Evolutionary conservation across 2,113 vertebrate genomes (phyloP).

Genomic region (Peromyscus leucopus): DNA sequence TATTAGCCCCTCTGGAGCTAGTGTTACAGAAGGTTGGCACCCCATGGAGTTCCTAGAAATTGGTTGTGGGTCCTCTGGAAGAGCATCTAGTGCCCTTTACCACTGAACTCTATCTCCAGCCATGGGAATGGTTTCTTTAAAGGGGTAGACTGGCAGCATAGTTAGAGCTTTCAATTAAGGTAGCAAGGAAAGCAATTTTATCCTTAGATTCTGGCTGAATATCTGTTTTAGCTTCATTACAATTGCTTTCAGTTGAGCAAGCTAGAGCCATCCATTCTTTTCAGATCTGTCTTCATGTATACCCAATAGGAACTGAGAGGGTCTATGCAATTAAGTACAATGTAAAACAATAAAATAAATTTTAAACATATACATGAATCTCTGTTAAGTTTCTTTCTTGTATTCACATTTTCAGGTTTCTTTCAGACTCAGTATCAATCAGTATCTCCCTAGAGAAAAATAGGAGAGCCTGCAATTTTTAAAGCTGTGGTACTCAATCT

Average conservation of each 20-base stretch:
- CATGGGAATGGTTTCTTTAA: not conserved
- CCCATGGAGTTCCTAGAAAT: not conserved
- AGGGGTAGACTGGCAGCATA: not conserved
- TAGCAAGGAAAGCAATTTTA: not conserved
- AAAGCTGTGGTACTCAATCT: not conserved
- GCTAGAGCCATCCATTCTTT: not conserved
- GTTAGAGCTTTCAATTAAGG: not conserved
- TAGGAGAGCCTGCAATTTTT: not conserved
- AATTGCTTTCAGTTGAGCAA: not conserved
- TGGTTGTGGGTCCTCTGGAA: not conserved
- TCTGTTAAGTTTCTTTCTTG: not conserved
- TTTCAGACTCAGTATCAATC: not conserved
- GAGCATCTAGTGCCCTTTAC: not conserved
- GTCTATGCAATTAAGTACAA: constrained; percentile 36
- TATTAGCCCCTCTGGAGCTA: not conserved
- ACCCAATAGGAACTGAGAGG: not conserved
- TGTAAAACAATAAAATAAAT: not conserved
- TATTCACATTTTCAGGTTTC: not conserved
- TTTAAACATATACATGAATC: not conserved
- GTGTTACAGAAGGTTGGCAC: not conserved
- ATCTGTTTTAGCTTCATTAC: not conserved
- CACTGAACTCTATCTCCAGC: not conserved
- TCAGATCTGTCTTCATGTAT: not conserved
- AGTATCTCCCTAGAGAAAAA: not conserved
- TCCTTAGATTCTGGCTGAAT: not conserved